These are phyloP conservation scores for Salticus scenicus DNA, from an alignment of 2,888 invertebrate species.

Conservation along the genomic window DNA sequence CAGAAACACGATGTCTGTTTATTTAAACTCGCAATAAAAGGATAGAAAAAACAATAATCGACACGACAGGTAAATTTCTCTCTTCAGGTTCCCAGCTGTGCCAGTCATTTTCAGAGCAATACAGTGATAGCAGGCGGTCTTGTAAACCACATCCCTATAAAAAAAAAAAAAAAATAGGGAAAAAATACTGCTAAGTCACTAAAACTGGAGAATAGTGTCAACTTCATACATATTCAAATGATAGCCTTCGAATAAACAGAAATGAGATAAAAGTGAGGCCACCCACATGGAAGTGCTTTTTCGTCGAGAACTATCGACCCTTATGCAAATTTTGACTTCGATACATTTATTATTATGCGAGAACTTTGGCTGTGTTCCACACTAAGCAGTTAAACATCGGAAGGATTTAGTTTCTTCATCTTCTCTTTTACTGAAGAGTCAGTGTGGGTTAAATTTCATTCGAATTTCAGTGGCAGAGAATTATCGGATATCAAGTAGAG, in stretches of 20 bases:
- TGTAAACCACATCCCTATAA: neutral
- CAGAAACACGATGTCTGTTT: neutral
- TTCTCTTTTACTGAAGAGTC: neutral
- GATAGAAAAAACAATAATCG: neutral
- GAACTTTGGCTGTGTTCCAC: conserved; percentile 10
- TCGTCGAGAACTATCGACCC: conserved; percentile 45
- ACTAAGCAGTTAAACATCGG: neutral
- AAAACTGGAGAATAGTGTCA: conserved; percentile 34
- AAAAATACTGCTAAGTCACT: neutral
- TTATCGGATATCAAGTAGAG: neutral
- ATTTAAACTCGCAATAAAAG: neutral
- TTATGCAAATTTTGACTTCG: neutral
- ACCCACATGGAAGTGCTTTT: conserved; percentile 47
- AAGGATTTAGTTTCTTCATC: conserved; percentile 3
- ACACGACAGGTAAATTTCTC: neutral
- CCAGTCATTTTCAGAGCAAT: neutral
- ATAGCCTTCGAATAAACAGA: conserved; percentile 47
- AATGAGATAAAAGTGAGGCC: conserved; percentile 23
- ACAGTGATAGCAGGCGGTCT: neutral
- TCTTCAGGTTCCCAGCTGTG: neutral
- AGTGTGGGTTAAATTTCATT: neutral
- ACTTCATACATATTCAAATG: conserved; percentile 61
- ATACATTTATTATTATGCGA: conserved; percentile 19
- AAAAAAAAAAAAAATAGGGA: neutral
- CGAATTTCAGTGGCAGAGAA: neutral